Evolutionary conservation across 1,140 invertebrate genomes (phyloP).

Genomic region (Riptortus pedestris): DNA sequence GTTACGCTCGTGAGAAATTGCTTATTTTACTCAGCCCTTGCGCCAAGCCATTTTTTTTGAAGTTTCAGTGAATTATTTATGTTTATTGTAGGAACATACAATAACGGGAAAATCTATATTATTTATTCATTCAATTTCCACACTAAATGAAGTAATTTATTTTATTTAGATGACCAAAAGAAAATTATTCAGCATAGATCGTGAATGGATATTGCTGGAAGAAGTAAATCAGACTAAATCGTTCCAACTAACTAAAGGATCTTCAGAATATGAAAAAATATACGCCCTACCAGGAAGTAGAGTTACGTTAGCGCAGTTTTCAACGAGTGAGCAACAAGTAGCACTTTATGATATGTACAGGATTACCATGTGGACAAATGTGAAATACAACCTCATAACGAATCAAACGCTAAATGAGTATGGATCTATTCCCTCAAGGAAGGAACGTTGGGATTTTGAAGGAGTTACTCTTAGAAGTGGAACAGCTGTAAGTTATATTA

Average conservation of each 20-base stretch:
- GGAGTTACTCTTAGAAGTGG: not conserved
- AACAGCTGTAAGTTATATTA: not conserved
- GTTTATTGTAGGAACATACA: no score
- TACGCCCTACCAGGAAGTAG: not conserved
- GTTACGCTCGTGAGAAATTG: no score
- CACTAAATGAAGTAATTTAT: no score
- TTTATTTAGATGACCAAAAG: not conserved
- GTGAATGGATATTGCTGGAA: not conserved
- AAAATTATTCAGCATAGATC: not conserved
- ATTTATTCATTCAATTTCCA: no score
- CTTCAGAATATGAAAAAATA: not conserved
- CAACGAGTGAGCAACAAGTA: not conserved
- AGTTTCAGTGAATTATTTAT: no score
- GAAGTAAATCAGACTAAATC: not conserved
- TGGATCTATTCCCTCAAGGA: not conserved
- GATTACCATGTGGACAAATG: not conserved
- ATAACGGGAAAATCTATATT: no score
- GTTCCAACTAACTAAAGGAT: not conserved
- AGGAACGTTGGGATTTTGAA: not conserved
- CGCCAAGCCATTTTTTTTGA: no score
- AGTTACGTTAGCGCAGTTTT: not conserved
- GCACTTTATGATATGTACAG: not conserved
- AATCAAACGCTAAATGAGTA: not conserved
- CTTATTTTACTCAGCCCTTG: no score
- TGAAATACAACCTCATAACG: not conserved